Evolutionary conservation across 2,797 vertebrate species (phyloP).

Genomic region (Kryptolebias ocellatus): DNA sequence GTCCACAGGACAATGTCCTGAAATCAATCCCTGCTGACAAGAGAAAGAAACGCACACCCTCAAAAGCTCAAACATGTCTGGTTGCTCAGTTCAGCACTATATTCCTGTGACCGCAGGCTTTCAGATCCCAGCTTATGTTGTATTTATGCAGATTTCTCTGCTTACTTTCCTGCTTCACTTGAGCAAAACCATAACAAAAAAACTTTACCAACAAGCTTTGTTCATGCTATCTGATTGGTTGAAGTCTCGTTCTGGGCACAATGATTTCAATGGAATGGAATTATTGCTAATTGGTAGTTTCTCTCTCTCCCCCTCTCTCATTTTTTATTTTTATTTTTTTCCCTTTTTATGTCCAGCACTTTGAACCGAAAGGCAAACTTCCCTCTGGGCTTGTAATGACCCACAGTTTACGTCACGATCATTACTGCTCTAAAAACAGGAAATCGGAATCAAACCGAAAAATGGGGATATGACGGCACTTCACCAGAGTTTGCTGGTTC

Average conservation of each 20-base stretch:
- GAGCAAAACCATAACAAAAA: slow-evolving; percentile 61
- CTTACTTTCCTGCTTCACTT: slow-evolving; percentile 66
- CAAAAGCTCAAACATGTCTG: slow-evolving; percentile 64
- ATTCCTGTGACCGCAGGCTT: slow-evolving; percentile 60
- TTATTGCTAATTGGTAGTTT: slow-evolving; percentile 42
- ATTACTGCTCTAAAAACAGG: slow-evolving; percentile 11
- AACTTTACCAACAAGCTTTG: slow-evolving; percentile 30
- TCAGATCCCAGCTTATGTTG: slow-evolving; percentile 65
- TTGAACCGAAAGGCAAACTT: slow-evolving; percentile 11
- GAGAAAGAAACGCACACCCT: slow-evolving; percentile 51
- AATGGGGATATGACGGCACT: background rate
- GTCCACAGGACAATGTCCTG: slow-evolving; percentile 73
- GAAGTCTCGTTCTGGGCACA: slow-evolving; percentile 30
- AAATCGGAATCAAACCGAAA: slow-evolving; percentile 5
- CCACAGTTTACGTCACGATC: background rate
- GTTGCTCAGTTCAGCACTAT: slow-evolving; percentile 55
- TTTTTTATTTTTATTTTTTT: background rate
- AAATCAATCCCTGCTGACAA: slow-evolving; percentile 70
- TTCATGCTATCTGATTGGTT: slow-evolving; percentile 30
- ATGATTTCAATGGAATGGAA: slow-evolving; percentile 53
- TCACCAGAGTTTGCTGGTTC: slow-evolving; percentile 34
- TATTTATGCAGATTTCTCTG: slow-evolving; percentile 63
- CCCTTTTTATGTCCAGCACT: slow-evolving; percentile 11
- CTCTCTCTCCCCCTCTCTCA: background rate
- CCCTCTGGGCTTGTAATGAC: background rate